Percentiles rank a stretch among this genome's conserved stretches.
Conservation (phyloP, 2,113 vertebrate species). For the Corythornis vintsioides region DNA sequence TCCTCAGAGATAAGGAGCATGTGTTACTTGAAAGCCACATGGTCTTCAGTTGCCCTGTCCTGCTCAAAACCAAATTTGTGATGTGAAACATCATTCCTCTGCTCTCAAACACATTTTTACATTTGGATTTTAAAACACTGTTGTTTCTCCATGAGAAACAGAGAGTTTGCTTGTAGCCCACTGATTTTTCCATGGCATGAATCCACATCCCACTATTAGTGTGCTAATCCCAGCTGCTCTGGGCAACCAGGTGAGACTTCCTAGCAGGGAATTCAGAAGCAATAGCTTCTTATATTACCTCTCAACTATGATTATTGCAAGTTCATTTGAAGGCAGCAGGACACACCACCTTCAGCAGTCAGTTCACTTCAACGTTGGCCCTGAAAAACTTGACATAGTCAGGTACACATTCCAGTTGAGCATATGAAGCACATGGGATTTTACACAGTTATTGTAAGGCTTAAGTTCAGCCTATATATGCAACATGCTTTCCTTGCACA, state of each 20-base stretch:
- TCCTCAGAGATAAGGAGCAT: not conserved
- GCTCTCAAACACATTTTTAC: not conserved
- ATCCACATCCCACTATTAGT: not conserved
- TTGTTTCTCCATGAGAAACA: not conserved
- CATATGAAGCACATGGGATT: not conserved
- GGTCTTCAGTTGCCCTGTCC: not conserved
- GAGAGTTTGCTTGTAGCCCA: not conserved
- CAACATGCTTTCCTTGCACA: not conserved
- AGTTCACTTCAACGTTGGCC: not conserved
- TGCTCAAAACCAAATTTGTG: not conserved
- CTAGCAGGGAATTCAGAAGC: not conserved
- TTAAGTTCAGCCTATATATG: not conserved
- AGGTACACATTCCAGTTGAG: not conserved
- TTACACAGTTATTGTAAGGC: not conserved
- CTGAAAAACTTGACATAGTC: not conserved
- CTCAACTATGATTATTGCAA: not conserved
- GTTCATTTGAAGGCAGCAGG: not conserved
- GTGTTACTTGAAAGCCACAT: not conserved
- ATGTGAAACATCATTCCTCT: not conserved
- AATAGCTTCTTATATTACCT: not conserved
- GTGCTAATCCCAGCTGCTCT: not conserved
- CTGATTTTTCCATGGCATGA: not conserved
- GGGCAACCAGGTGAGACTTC: not conserved
- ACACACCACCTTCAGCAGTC: not conserved
- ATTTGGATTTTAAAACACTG: not conserved